These are phyloP conservation scores for Drosophila auraria DNA, from an alignment of 1,140 invertebrate genomes.

Conservation along the genomic window DNA sequence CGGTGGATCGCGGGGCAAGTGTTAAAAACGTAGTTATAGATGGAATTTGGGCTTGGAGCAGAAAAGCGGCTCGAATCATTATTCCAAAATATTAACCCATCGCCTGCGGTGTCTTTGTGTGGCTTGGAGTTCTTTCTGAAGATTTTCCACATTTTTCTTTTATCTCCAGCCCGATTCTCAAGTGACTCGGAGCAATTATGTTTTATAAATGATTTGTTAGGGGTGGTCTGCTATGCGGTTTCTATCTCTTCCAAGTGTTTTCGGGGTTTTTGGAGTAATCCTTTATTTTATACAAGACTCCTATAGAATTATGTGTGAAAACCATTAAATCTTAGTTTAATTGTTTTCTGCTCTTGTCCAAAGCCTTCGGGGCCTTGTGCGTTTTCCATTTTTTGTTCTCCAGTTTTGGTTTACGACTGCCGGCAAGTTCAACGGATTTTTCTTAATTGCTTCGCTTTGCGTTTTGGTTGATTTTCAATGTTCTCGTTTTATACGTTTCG, in stretches of 20 bases:
- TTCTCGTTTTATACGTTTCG: constrained; percentile 50
- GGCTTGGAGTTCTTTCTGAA: constrained; percentile 23
- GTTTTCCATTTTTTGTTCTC: constrained; percentile 23
- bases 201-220: constrained; percentile 78
- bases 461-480: constrained; percentile 64
- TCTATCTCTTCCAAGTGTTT: constrained; percentile 9
- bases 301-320: constrained; percentile 71
- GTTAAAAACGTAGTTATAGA: constrained; percentile 77
- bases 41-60: constrained; percentile 57
- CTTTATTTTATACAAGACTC: constrained; percentile 69
- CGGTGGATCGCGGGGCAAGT: constrained; percentile 45
- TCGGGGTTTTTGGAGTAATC: constrained; percentile 41
- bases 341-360: constrained; percentile 58
- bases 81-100: constrained; percentile 40
- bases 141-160: constrained; percentile 28
- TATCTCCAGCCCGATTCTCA: constrained; percentile 46
- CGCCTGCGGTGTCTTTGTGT: constrained; percentile 66
- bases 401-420: constrained; percentile 60
- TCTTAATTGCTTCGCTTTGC: constrained; percentile 69
- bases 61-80: constrained; percentile 40
- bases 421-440: constrained; percentile 75
- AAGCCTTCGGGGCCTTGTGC: constrained; percentile 28
- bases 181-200: constrained; percentile 70
- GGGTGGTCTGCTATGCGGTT: constrained; percentile 59
- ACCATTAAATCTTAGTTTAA: constrained; percentile 70